Percentiles rank a stretch among this genome's conserved stretches.
These are phyloP conservation scores for Neoarius graeffei DNA, from an alignment of 2,113 vertebrate genomes.

Conservation along the genomic window DNA sequence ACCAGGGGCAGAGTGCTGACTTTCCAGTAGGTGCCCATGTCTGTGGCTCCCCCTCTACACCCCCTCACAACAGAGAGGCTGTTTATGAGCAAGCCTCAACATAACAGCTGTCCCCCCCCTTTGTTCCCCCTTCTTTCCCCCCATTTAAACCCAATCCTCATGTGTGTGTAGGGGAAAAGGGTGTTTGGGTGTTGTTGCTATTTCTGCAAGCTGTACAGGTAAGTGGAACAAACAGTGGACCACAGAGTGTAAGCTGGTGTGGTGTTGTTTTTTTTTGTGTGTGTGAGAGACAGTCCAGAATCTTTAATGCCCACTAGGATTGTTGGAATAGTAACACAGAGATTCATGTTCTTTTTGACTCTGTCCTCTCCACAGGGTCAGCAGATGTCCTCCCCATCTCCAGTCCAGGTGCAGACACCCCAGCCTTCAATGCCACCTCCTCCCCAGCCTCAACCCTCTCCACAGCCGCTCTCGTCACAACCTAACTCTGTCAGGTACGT, in stretches of 20 bases:
- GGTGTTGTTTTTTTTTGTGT: neutral
- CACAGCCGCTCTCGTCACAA: slow-evolving; percentile 88
- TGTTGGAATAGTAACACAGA: neutral
- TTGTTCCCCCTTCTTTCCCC: neutral
- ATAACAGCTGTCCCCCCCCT: slow-evolving; percentile 17
- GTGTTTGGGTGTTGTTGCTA: neutral
- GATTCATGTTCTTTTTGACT: slow-evolving; percentile 18
- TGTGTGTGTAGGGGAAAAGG: slow-evolving; percentile 5
- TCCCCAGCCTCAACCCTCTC: slow-evolving; percentile 86
- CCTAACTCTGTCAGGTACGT: slow-evolving; percentile 90
- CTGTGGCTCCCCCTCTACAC: slow-evolving; percentile 37
- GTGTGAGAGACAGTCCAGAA: neutral
- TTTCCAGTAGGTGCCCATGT: slow-evolving; percentile 40
- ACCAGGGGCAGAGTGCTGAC: slow-evolving; percentile 46
- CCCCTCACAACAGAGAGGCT: slow-evolving; percentile 2
- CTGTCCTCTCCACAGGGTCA: slow-evolving; percentile 74
- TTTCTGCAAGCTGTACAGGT: slow-evolving; percentile 42
- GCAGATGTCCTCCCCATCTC: slow-evolving; percentile 90
- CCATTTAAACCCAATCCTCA: neutral
- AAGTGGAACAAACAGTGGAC: slow-evolving; percentile 29
- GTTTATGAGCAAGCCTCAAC: slow-evolving; percentile 30
- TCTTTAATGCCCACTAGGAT: neutral
- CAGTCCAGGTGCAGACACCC: slow-evolving; percentile 85
- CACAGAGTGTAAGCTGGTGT: slow-evolving; percentile 19
- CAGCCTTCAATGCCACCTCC: slow-evolving; percentile 91